These are phyloP conservation scores for Arenicola marina DNA, from an alignment of 2,888 invertebrate genomes.

Conservation along the genomic window DNA sequence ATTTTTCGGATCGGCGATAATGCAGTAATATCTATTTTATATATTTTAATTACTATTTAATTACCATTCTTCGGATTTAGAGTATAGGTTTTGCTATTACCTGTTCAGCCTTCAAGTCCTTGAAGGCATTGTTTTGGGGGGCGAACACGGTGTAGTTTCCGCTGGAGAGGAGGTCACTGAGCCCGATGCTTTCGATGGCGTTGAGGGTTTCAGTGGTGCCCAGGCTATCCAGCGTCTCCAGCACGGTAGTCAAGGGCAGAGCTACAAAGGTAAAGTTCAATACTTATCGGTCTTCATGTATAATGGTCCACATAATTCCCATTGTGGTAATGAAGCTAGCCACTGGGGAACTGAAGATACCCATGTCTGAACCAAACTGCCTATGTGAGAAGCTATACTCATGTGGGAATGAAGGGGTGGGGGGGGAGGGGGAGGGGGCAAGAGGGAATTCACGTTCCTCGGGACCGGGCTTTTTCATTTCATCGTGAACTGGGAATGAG, in stretches of 20 bases:
- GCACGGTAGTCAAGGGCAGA: neutral
- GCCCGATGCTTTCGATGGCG: slow-evolving; percentile 60
- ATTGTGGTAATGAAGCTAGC: too few species aligned
- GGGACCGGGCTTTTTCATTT: too few species aligned
- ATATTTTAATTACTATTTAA: neutral
- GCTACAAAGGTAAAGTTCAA: too few species aligned
- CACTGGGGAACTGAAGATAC: too few species aligned
- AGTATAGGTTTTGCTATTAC: too few species aligned
- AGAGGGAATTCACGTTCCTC: too few species aligned
- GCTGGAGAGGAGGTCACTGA: slow-evolving; percentile 64
- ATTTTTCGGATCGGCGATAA: too few species aligned
- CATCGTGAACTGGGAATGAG: too few species aligned
- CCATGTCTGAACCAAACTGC: too few species aligned
- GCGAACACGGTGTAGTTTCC: slow-evolving; percentile 70
- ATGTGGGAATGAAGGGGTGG: neutral
- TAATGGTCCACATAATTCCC: too few species aligned
- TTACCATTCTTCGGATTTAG: too few species aligned
- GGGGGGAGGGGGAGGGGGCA: neutral
- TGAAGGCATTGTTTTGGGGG: slow-evolving; percentile 71
- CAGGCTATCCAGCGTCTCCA: slow-evolving; percentile 11
- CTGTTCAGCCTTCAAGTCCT: slow-evolving; percentile 24
- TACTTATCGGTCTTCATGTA: neutral
- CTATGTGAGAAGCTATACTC: neutral
- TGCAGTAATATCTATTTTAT: neutral
- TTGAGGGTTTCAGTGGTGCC: slow-evolving; percentile 9